Conservation (phyloP, 1,140 invertebrate genomes). For the Latrodectus geometricus region DNA sequence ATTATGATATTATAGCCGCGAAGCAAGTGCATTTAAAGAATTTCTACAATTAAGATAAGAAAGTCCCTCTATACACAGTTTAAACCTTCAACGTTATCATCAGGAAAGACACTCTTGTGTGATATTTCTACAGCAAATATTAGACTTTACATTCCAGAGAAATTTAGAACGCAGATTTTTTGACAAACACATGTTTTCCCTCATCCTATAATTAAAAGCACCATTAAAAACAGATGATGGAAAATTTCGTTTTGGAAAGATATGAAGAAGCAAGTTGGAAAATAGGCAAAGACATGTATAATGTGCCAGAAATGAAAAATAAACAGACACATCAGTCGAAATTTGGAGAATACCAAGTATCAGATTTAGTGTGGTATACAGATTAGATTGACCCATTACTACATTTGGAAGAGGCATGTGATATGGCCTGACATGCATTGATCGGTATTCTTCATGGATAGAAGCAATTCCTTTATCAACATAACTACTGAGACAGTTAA, state of each 20-base stretch:
- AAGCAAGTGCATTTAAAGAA: background rate
- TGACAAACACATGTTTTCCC: slow-evolving; percentile 26
- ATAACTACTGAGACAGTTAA: slow-evolving; percentile 68
- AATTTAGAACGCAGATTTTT: slow-evolving; percentile 37
- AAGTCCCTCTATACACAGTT: background rate
- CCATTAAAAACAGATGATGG: slow-evolving; percentile 46
- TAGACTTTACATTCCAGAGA: slow-evolving; percentile 32
- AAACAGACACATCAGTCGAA: slow-evolving; percentile 10
- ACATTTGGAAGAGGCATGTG: slow-evolving; percentile 64
- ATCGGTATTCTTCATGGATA: no score
- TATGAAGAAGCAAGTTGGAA: slow-evolving; percentile 3
- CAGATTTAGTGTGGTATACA: slow-evolving; percentile 68
- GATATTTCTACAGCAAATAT: slow-evolving; percentile 29
- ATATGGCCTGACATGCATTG: slow-evolving; percentile 70
- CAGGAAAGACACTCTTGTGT: slow-evolving; percentile 22
- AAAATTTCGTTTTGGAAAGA: background rate
- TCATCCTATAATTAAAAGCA: slow-evolving; percentile 33
- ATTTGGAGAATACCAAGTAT: background rate
- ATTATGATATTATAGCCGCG: background rate
- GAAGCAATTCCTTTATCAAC: slow-evolving; percentile 67
- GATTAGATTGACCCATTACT: slow-evolving; percentile 72
- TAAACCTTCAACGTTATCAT: background rate
- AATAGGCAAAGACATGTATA: slow-evolving; percentile 9
- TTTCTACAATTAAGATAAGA: background rate
- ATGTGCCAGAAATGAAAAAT: slow-evolving; percentile 23